Evolutionary conservation across 2,888 invertebrate species (phyloP).

Genomic region (Liposcelis brunnea): DNA sequence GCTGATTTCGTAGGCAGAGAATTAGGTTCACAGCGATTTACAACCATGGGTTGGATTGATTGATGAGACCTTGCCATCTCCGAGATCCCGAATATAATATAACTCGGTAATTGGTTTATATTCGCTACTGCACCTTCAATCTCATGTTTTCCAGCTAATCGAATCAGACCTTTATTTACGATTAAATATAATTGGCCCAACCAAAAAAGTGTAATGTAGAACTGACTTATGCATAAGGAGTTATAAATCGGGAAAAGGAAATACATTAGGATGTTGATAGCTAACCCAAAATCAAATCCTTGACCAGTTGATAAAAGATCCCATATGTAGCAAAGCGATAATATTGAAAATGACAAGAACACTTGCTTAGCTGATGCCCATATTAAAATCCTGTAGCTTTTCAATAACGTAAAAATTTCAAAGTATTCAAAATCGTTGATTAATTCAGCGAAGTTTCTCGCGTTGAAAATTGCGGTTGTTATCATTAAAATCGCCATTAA

Average conservation of each 20-base stretch:
- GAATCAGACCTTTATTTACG: neutral
- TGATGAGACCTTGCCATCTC: no score
- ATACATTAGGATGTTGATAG: neutral
- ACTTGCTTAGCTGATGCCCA: neutral
- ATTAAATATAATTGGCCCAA: neutral
- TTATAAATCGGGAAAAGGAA: slow-evolving; percentile 6
- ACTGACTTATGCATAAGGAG: slow-evolving; percentile 2
- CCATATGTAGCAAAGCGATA: neutral
- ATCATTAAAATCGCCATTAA: slow-evolving; percentile 7
- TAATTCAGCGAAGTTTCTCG: neutral
- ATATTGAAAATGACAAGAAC: neutral
- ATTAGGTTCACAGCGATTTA: no score
- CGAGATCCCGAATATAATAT: no score
- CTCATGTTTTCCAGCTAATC: no score
- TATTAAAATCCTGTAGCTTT: neutral
- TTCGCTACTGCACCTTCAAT: no score
- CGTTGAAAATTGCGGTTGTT: neutral
- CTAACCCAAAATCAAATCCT: neutral
- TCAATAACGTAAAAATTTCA: neutral
- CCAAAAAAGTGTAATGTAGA: neutral
- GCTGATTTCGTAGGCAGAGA: no score
- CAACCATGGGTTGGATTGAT: no score
- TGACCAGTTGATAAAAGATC: neutral
- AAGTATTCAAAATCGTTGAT: slow-evolving; percentile 1
- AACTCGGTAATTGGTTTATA: no score